phyloP scores from a whole-genome alignment of 2,888 invertebrate genomes.

The Antheraea yamamai region DNA sequence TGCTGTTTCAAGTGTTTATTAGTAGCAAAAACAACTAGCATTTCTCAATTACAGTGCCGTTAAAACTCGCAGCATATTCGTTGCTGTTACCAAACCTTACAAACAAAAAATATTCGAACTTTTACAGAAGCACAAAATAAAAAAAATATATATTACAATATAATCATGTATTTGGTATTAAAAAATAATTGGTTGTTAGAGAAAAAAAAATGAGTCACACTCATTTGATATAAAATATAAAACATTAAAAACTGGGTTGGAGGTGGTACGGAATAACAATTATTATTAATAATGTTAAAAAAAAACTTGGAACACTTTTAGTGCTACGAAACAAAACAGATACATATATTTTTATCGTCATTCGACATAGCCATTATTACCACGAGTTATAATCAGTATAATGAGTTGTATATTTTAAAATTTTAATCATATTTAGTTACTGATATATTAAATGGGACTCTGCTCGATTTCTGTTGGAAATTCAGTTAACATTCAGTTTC shows the following conservation, averaged over 20 bases:
- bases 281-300: conserved; percentile 34
- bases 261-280: conserved; percentile 49
- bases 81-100: conserved; percentile 60
- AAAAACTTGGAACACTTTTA: conserved; percentile 64
- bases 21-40: neutral
- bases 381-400: conserved; percentile 24
- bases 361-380: conserved; percentile 48
- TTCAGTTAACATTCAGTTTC: too few species aligned
- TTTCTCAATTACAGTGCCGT: neutral
- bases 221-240: conserved; percentile 54
- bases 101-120: conserved; percentile 65
- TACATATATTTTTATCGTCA: conserved; percentile 58
- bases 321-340: conserved; percentile 63
- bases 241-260: conserved; percentile 52
- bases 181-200: conserved; percentile 63
- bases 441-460: neutral
- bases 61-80: conserved; percentile 37
- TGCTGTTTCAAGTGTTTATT: neutral
- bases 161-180: conserved; percentile 74
- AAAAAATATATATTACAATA: conserved; percentile 50
- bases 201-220: conserved; percentile 68
- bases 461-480: neutral
- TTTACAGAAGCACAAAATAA: conserved; percentile 68
- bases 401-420: neutral
- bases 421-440: neutral